Evolutionary conservation across 1,140 invertebrate species (phyloP).

Genomic region (Heliconius nattereri): DNA sequence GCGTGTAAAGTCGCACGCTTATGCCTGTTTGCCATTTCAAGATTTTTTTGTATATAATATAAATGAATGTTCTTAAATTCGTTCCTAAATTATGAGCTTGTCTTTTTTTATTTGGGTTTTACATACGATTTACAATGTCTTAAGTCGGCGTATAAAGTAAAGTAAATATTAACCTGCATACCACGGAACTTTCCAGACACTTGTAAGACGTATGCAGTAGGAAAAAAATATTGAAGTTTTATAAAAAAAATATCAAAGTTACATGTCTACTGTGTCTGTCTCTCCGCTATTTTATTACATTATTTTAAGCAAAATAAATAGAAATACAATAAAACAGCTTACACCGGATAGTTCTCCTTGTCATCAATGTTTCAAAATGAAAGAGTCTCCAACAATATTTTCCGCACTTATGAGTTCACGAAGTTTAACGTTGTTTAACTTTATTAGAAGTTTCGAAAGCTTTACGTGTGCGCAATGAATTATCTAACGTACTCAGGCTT

Average conservation of each 20-base stretch:
- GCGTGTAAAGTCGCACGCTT: too few relatives aligned
- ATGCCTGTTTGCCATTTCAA: too few relatives aligned
- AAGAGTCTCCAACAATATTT: conserved; percentile 49
- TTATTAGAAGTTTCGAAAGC: conserved; percentile 37
- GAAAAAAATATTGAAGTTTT: too few relatives aligned
- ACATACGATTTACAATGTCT: too few relatives aligned
- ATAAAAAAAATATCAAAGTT: background rate
- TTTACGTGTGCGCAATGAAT: conserved; percentile 30
- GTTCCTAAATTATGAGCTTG: too few relatives aligned
- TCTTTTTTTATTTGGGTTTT: too few relatives aligned
- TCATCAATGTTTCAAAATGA: conserved; percentile 43
- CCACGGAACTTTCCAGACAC: too few relatives aligned
- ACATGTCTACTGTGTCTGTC: background rate
- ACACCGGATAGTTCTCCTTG: conserved; percentile 33
- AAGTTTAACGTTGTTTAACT: conserved; percentile 44
- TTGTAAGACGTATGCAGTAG: too few relatives aligned
- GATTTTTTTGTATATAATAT: too few relatives aligned
- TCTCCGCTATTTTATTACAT: background rate
- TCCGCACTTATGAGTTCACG: conserved; percentile 43
- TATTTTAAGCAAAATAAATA: conserved; percentile 7
- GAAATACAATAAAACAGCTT: conserved; percentile 19
- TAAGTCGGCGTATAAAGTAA: too few relatives aligned
- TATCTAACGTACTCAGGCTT: conserved; percentile 20
- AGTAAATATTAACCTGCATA: too few relatives aligned
- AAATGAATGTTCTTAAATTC: too few relatives aligned